A percentile compares a stretch with the other conserved stretches of the same genome.
Evolutionary conservation across 2,113 vertebrate genomes (phyloP).

Genomic region (Podarcis muralis): DNA sequence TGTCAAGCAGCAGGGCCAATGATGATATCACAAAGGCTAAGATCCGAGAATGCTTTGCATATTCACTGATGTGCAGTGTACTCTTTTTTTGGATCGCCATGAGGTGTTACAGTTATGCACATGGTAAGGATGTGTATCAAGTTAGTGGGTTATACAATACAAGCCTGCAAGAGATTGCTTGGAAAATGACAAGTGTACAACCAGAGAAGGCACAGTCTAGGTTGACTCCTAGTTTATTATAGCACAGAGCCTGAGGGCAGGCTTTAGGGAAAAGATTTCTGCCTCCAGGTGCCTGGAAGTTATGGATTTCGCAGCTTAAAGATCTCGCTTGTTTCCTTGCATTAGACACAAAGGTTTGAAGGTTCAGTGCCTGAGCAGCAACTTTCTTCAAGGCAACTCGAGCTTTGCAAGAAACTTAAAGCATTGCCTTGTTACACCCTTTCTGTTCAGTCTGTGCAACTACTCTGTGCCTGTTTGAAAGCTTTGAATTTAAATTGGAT

Average conservation of each 20-base stretch:
- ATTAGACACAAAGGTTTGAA: constrained; percentile 4
- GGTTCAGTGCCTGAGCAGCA: constrained; percentile 28
- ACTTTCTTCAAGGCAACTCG: constrained; percentile 19
- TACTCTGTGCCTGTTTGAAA: constrained; percentile 42
- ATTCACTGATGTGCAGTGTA: not conserved
- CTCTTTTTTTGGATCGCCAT: not conserved
- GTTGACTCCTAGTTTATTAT: not conserved
- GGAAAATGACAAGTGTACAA: not conserved
- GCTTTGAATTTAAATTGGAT: constrained; percentile 47
- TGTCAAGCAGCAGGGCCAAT: not conserved
- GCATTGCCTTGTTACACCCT: constrained; percentile 4
- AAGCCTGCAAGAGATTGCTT: constrained; percentile 6
- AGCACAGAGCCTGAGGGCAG: constrained; percentile 4
- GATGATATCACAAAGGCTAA: not conserved
- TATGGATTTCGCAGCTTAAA: constrained; percentile 4
- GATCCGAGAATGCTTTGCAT: not conserved
- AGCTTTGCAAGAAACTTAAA: constrained; percentile 14
- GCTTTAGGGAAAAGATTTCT: constrained; percentile 2
- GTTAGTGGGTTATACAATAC: not conserved
- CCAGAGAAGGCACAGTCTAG: not conserved
- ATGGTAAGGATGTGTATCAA: not conserved
- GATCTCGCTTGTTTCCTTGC: constrained; percentile 1
- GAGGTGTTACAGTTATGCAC: not conserved
- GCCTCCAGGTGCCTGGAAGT: not conserved
- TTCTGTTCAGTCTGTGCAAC: constrained; percentile 31